Evolutionary conservation across 2,797 vertebrate genomes (phyloP).

Genomic region (Platyrinchus mystaceus): DNA sequence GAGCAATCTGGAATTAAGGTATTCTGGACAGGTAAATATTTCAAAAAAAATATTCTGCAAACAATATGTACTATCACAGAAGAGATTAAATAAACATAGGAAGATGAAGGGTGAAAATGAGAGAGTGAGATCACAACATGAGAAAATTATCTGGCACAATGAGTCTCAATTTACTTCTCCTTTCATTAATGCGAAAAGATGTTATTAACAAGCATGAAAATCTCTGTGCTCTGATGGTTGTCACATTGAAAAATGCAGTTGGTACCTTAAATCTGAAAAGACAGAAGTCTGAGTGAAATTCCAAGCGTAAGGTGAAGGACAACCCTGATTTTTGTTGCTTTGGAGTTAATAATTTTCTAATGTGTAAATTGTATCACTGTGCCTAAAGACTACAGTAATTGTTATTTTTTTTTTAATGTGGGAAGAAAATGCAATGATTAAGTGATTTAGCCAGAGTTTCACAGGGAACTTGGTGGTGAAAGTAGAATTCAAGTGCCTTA

Average conservation of each 20-base stretch:
- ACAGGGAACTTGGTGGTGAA: neutral
- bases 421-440: neutral
- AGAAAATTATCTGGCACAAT: neutral
- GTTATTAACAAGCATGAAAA: neutral
- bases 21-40: neutral
- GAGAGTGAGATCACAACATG: neutral
- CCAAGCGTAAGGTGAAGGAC: neutral
- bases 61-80: neutral
- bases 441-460: neutral
- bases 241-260: neutral
- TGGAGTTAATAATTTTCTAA: neutral
- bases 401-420: neutral
- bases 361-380: neutral
- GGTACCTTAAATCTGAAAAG: neutral
- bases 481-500: neutral
- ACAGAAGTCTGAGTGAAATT: neutral
- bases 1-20: neutral
- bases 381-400: neutral
- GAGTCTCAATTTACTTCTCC: conserved; percentile 9
- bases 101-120: neutral
- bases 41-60: neutral
- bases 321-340: neutral
- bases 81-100: neutral
- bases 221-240: neutral
- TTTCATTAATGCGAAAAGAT: neutral